These are phyloP conservation scores for Fragum fragum DNA, from an alignment of 2,888 invertebrate genomes.

Conservation along the genomic window DNA sequence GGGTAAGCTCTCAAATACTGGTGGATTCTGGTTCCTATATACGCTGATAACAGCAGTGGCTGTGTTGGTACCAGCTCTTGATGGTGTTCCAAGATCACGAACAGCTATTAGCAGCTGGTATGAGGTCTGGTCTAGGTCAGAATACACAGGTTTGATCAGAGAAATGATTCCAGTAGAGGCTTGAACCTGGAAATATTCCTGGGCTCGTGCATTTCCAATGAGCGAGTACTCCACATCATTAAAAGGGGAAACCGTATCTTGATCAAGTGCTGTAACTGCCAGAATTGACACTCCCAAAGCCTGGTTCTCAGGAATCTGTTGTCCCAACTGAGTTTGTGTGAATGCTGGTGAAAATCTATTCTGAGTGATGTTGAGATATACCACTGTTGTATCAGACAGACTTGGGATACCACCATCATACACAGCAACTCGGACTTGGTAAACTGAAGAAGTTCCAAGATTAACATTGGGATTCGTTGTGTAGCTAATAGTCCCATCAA, in stretches of 20 bases:
- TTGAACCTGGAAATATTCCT: constrained; percentile 79
- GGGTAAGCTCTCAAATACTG: constrained; percentile 70
- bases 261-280: constrained; percentile 67
- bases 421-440: constrained; percentile 79
- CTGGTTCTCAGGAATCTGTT: constrained; percentile 68
- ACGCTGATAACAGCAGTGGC: constrained; percentile 78
- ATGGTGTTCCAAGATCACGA: constrained; percentile 75
- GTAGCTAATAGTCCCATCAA: constrained; percentile 69
- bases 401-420: constrained; percentile 80
- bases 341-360: constrained; percentile 80
- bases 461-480: constrained; percentile 51
- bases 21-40: constrained; percentile 75
- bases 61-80: constrained; percentile 68
- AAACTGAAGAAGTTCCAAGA: constrained; percentile 63
- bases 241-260: constrained; percentile 74
- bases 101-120: constrained; percentile 69
- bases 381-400: constrained; percentile 73
- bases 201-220: constrained; percentile 68
- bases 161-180: constrained; percentile 75
- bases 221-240: constrained; percentile 75
- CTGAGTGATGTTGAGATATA: constrained; percentile 80
- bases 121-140: constrained; percentile 52
- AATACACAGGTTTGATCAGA: constrained; percentile 73
- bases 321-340: constrained; percentile 46
- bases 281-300: constrained; percentile 66